phyloP scores from a whole-genome alignment of 2,113 vertebrate genomes.

The human region GRCh38 chr13:89599001-89599500 shows the following conservation, averaged over 20 bases:
- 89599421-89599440: background rate
- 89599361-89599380: background rate
- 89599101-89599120: background rate
- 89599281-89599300: background rate
- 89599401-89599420: background rate
- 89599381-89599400: background rate
- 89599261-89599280: background rate
- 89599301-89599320: background rate
- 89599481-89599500: background rate
- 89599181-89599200: background rate
- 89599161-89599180: background rate
- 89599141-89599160: background rate
- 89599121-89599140: background rate
- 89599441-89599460: background rate
- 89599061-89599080: background rate
- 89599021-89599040: background rate
- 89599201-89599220: background rate
- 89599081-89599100: background rate
- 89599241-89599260: background rate
- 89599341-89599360: background rate
- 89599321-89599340: background rate
- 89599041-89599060: background rate
- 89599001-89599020: background rate
- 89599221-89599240: background rate
- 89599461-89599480: background rate